A percentile compares a stretch with the other conserved stretches of the same genome.
phyloP scores from a whole-genome alignment of 2,888 invertebrate species.

The Orthosia incerta region DNA sequence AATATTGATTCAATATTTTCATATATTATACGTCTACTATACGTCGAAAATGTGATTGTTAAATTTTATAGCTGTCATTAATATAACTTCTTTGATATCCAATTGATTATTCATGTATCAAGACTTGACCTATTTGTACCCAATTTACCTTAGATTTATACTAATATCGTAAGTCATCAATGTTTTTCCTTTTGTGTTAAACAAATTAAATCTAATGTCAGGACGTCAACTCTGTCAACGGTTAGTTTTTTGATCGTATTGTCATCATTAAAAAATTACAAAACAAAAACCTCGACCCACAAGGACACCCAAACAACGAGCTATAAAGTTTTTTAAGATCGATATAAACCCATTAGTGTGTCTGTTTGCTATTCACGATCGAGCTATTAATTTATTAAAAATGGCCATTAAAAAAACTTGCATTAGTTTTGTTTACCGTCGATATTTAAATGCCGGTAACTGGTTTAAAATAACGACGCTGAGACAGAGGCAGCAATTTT shows the following conservation, averaged over 20 bases:
- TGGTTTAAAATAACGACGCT: conserved; percentile 68
- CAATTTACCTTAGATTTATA: conserved; percentile 61
- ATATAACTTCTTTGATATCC: conserved; percentile 61
- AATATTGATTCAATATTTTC: conserved; percentile 69
- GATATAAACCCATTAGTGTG: conserved; percentile 62
- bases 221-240: conserved; percentile 40
- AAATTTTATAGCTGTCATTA: conserved; percentile 68
- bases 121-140: conserved; percentile 64
- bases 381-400: conserved; percentile 71
- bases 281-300: conserved; percentile 46
- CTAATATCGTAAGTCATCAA: conserved; percentile 46
- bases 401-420: conserved; percentile 69
- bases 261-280: conserved; percentile 46
- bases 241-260: conserved; percentile 42
- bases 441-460: conserved; percentile 76
- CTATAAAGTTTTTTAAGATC: conserved; percentile 57
- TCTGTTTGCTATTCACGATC: conserved; percentile 71
- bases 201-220: conserved; percentile 48
- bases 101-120: conserved; percentile 64
- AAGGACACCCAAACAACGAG: conserved; percentile 61
- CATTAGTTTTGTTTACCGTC: conserved; percentile 72
- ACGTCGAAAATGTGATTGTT: conserved; percentile 62
- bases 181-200: conserved; percentile 49
- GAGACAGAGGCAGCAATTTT: conserved; percentile 63
- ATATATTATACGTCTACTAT: conserved; percentile 61